Percentiles rank a stretch among this genome's conserved stretches.
Evolutionary conservation across 1,140 invertebrate species (phyloP).

Genomic region (Aphelenchoides avenae): DNA sequence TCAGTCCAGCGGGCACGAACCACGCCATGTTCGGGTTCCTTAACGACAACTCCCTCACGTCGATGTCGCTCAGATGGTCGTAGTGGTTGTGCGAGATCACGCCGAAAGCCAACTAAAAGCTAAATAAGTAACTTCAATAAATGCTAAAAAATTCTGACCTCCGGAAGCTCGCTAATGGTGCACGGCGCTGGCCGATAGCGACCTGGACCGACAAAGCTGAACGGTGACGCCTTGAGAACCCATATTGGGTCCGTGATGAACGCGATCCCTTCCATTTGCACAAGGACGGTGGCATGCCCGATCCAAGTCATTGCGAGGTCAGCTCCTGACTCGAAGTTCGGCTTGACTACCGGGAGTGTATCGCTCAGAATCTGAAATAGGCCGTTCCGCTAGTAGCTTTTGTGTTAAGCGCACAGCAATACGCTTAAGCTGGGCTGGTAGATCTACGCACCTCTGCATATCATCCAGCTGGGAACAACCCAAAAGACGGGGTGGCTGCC

Average conservation of each 20-base stretch:
- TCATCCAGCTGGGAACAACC: too few relatives aligned
- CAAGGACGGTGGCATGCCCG: slow-evolving; percentile 42
- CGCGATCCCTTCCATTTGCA: slow-evolving; percentile 29
- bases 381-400: too few relatives aligned
- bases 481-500: too few relatives aligned
- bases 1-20: slow-evolving; percentile 38
- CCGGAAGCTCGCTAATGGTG: slow-evolving; percentile 33
- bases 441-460: too few relatives aligned
- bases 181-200: slow-evolving; percentile 39
- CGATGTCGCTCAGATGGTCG: slow-evolving; percentile 40
- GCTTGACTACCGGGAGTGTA: slow-evolving; percentile 26
- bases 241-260: slow-evolving; percentile 45
- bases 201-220: slow-evolving; percentile 25
- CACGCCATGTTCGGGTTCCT: slow-evolving; percentile 33
- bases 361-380: slow-evolving; percentile 23
- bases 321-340: slow-evolving; percentile 20
- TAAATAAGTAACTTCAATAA: slow-evolving; percentile 5
- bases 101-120: slow-evolving; percentile 36
- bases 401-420: too few relatives aligned
- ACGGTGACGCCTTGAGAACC: slow-evolving; percentile 24
- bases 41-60: slow-evolving; percentile 24
- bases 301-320: slow-evolving; percentile 37
- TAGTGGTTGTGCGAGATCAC: slow-evolving; percentile 48
- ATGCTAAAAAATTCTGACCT: slow-evolving; percentile 22
- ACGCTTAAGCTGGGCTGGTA: too few relatives aligned